Percentiles rank a stretch among this genome's conserved stretches.
These are phyloP conservation scores for Muscicapa adusta DNA, from an alignment of 2,113 vertebrate genomes.

Conservation along the genomic window DNA sequence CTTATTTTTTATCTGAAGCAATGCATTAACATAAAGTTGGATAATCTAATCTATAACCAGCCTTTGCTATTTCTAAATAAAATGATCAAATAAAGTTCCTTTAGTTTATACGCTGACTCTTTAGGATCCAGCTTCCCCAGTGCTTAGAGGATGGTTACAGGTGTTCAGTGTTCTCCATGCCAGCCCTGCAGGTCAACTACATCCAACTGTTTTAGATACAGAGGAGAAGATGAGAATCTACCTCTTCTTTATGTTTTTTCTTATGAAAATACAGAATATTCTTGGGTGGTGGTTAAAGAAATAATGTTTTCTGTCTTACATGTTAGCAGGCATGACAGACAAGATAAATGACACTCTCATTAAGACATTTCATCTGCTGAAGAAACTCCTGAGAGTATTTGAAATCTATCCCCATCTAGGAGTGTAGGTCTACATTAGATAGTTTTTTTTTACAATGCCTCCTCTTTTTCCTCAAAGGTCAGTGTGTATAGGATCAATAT, in stretches of 20 bases:
- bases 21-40: neutral
- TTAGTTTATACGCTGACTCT: neutral
- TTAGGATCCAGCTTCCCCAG: neutral
- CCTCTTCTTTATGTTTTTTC: neutral
- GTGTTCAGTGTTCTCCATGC: neutral
- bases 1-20: neutral
- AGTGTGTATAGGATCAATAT: neutral
- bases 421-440: neutral
- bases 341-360: neutral
- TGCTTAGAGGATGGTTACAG: neutral
- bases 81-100: neutral
- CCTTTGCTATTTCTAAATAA: neutral
- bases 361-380: neutral
- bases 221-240: neutral
- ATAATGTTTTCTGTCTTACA: neutral
- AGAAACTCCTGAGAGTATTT: neutral
- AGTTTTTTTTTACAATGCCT: fast-evolving
- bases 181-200: neutral
- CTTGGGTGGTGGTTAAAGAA: neutral
- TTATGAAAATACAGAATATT: neutral
- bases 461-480: neutral
- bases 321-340: neutral
- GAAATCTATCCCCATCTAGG: neutral
- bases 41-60: neutral
- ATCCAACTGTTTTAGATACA: neutral